These are phyloP conservation scores for Tragelaphus buxtoni DNA, from an alignment of 2,113 vertebrate genomes.

Conservation along the genomic window DNA sequence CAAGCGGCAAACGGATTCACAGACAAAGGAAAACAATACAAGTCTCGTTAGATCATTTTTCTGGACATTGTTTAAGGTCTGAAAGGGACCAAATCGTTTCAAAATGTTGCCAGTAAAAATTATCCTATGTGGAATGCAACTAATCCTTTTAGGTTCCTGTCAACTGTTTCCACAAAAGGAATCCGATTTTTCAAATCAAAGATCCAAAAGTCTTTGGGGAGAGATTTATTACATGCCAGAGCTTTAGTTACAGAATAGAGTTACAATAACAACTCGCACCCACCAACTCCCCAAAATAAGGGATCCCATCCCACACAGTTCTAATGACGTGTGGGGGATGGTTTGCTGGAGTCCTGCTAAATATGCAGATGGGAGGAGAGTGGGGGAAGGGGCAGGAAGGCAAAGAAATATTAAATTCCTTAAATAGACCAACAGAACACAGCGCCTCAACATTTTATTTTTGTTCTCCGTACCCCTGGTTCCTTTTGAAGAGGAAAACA, in stretches of 20 bases:
- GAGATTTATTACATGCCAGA: slow-evolving; percentile 74
- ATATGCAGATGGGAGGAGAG: background rate
- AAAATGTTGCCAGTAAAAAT: slow-evolving; percentile 85
- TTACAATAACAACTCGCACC: slow-evolving; percentile 58
- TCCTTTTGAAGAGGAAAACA: slow-evolving; percentile 43
- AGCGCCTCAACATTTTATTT: background rate
- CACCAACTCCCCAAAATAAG: slow-evolving; percentile 54
- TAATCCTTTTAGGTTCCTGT: slow-evolving; percentile 86
- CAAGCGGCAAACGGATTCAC: slow-evolving; percentile 52
- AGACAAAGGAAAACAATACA: slow-evolving; percentile 78
- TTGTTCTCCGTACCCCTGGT: background rate
- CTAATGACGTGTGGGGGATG: slow-evolving; percentile 8
- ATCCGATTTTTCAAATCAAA: slow-evolving; percentile 84
- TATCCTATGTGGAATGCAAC: slow-evolving; percentile 84
- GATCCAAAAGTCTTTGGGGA: slow-evolving; percentile 79
- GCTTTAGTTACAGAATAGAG: slow-evolving; percentile 73
- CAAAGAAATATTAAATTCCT: slow-evolving; percentile 61
- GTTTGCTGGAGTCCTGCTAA: slow-evolving; percentile 19
- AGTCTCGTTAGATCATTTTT: slow-evolving; percentile 82
- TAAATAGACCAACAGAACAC: slow-evolving; percentile 24
- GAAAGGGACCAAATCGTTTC: slow-evolving; percentile 81
- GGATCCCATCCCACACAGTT: slow-evolving; percentile 42
- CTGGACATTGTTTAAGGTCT: slow-evolving; percentile 80
- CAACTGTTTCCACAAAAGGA: slow-evolving; percentile 82
- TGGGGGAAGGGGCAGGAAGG: background rate